Evolutionary conservation across 2,113 vertebrate species (phyloP), one percentile per base, ranked within the genome.

Genomic region (Lanius ludovicianus): DNA sequence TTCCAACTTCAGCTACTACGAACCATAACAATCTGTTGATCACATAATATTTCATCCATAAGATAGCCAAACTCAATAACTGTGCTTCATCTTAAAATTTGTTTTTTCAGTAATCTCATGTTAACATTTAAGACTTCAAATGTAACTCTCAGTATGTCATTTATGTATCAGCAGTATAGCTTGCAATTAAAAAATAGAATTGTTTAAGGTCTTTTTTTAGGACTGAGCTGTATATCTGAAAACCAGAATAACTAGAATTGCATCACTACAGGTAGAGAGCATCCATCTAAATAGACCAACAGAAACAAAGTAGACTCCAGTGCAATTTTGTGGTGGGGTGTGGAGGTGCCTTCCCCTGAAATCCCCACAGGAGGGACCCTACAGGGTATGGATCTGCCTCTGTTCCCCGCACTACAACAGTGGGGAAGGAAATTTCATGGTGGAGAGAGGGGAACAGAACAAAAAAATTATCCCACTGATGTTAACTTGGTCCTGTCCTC

Each of bases 191-290:
- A 81, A 85, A 94, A 86, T 76, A 64, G 59, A 86, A 44, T 35
- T 57, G 4, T 68, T 60, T 60, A 67, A 95, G 55, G 55, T 14
- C 19, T 96, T 84, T n/a, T 91, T 96, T 80, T 91, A 79, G 69
- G 60, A 63, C 64, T 91, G 53, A 94, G 33, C 74, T 59, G 28
- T 82, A 37, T 62, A 63, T 60, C n/a, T 86, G 47, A 87, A 94
- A 88, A 30, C 44, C 63, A 85, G 65, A 90, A 78, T 77, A 87
- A 85, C n/a, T 75, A 50, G 31, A 84, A 79, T 30, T 69, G 31
- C 35, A 65, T 94, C 84, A 71, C 56, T 47, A 42, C 25, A 59
- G 28, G 14, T 46, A 35, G 10, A 83, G 11, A 82, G 6, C 42
- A 80, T 56, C 46, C 1, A 0, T 59, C 44, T 60, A 53, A 75